Evolutionary conservation across 2,113 vertebrate species (phyloP).

Genomic region (Eulacestoma nigropectus): DNA sequence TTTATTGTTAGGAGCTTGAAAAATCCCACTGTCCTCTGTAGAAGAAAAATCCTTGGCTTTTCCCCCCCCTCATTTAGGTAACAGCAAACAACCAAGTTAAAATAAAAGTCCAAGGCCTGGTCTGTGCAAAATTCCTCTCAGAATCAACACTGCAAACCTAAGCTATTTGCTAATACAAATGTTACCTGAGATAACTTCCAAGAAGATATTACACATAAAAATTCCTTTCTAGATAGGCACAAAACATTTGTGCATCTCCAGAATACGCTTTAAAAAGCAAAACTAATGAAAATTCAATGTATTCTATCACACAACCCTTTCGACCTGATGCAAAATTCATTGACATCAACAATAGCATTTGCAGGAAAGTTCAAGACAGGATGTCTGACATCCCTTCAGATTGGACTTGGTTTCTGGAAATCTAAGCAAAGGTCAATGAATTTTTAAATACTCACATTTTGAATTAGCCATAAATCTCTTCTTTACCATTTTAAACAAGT

Average conservation of each 20-base stretch:
- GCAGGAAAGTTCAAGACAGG: not conserved
- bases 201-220: not conserved
- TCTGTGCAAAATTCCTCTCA: not conserved
- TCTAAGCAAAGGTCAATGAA: not conserved
- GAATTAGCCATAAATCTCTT: no score
- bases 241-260: not conserved
- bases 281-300: not conserved
- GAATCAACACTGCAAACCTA: not conserved
- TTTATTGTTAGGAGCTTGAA: not conserved
- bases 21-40: not conserved
- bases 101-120: fast-evolving
- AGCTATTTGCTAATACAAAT: not conserved
- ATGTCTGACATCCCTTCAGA: not conserved
- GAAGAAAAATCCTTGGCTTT: not conserved
- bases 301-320: not conserved
- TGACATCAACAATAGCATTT: not conserved
- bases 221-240: not conserved
- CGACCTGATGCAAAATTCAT: not conserved
- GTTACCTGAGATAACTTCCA: not conserved
- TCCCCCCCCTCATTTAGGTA: fast-evolving
- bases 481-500: not conserved
- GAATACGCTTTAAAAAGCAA: fast-evolving
- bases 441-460: not conserved
- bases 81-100: not conserved
- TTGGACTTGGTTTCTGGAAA: not conserved